Conservation (phyloP, 2,888 invertebrate species). For the Dione vanillae region DNA sequence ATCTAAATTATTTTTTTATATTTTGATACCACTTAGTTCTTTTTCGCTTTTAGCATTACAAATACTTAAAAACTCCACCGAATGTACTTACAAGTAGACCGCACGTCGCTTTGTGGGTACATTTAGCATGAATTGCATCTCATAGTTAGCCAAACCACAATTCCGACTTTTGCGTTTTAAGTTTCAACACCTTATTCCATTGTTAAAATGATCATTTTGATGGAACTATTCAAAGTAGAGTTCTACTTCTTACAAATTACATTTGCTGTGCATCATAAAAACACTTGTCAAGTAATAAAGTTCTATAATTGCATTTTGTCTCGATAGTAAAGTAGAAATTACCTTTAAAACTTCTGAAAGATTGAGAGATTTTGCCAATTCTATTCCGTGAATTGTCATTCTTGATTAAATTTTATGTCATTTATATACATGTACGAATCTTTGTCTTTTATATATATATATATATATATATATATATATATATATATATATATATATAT, state of each 20-base stretch:
- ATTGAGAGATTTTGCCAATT: too few species aligned
- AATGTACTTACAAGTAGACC: conserved; percentile 13
- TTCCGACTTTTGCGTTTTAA: conserved; percentile 28
- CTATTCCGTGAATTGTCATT: too few species aligned
- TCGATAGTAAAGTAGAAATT: background rate
- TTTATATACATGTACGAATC: too few species aligned
- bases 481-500: too few species aligned
- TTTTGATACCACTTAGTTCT: background rate
- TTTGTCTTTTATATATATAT: too few species aligned
- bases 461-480: too few species aligned
- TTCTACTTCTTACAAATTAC: background rate
- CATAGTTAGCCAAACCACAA: conserved; percentile 34
- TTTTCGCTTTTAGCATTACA: background rate
- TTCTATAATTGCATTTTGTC: background rate
- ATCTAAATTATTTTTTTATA: background rate
- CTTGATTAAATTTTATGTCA: too few species aligned
- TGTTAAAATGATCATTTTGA: conserved; percentile 9
- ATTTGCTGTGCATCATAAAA: conserved; percentile 3
- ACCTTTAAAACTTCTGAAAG: too few species aligned
- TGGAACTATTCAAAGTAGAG: background rate
- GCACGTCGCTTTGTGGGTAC: conserved; percentile 24
- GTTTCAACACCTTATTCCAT: conserved; percentile 16
- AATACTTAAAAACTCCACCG: background rate
- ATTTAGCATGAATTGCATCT: conserved; percentile 32
- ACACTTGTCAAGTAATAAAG: background rate